Evolutionary conservation across 2,888 invertebrate genomes (phyloP), one percentile per base, ranked within the genome.

Genomic region (Stomorhina lunata): DNA sequence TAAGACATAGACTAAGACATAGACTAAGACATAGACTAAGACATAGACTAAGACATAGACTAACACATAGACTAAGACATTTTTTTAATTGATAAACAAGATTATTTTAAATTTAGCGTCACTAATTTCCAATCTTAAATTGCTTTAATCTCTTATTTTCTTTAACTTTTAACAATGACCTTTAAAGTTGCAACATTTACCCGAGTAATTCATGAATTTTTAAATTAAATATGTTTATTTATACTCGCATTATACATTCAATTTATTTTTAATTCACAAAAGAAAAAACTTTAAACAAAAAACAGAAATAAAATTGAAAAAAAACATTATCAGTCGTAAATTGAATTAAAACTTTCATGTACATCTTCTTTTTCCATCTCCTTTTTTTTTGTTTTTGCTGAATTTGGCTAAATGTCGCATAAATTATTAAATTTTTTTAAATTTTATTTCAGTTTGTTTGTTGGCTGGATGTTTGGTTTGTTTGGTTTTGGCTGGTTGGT

Each of bases 261-360:
- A 71, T 71, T 71, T 45, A 71, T 55, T 55, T 55, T 32, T 55
- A 29, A 29, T 55, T 55, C 15, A 55, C 17, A 15, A 55, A 48
- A 55, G 20, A 20, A 32, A 55, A 29, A 17, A 4, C 32, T 32
- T 17, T 17, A 29, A 17, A 55, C 17, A 17, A 15, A 17, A 6
- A 55, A 29, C 15, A 4, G 55, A 55, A 17, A 55, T 55, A 17
- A 43, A 40, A 61, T 43, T 61, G 40, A 50, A 29, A 63, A 57
- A n/a, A 34, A 10, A 27, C 34, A 29, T 32, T 34, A 68, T 37
- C 29, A 59, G 48, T 22, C 20, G 37, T 61, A 68, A 76, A 76
- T 76, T 76, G 68, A 76, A 76, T 76, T 68, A 76, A 76, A 76
- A 76, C 29, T 76, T 76, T 76, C 22, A 61, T 55, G 32, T 55